Evolutionary conservation across 2,113 vertebrate genomes (phyloP), one percentile per base, ranked within the genome.

Genomic region (Alosa alosa): DNA sequence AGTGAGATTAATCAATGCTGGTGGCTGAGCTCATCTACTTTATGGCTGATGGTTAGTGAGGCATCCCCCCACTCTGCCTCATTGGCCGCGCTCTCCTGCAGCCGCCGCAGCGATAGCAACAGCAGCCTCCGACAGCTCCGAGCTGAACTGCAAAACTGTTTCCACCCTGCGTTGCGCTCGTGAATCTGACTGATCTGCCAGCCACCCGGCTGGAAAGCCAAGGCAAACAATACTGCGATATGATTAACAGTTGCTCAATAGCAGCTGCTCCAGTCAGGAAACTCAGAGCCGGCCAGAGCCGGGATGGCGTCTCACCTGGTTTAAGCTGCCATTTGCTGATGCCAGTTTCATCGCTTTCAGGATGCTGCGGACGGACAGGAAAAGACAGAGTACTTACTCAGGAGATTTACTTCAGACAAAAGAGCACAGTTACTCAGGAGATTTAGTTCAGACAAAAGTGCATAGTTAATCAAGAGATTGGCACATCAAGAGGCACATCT

Each of bases 321-420:
- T 95, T 7, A 97, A 96, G 92, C 91, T 93, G 91, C 97, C 97
- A 86, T 96, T 95, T 17, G 95, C 94, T 2, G 97, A 97, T 52
- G 96, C 96, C 93, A 97, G 92, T 93, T 98, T 99, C 97, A 98
- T 97, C 11, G 97, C 96, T 94, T 98, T 99, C 88, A 99, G 94
- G 93, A 99, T 98, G 93, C 98, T 99, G 92, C 5, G 8, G 41
- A 85, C 18, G 15, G 64, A 72, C 25, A 31, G 15, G 64, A 36
- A 1, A 31, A 72, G 64, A 72, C 64, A 36, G 25, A 0, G 2
- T 1, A 36, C 1, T 72, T 72, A 72, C 64, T 64, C 25, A 13
- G 25, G 64, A 4, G 25, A 15, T 7, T 72, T n/a, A 25, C 2
- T 57, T 64, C 0, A 64, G 60, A 64, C 20, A 17, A 60, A 1